Evolutionary conservation across 2,113 vertebrate genomes (phyloP).

Genomic region (Telmatochromis sp.): DNA sequence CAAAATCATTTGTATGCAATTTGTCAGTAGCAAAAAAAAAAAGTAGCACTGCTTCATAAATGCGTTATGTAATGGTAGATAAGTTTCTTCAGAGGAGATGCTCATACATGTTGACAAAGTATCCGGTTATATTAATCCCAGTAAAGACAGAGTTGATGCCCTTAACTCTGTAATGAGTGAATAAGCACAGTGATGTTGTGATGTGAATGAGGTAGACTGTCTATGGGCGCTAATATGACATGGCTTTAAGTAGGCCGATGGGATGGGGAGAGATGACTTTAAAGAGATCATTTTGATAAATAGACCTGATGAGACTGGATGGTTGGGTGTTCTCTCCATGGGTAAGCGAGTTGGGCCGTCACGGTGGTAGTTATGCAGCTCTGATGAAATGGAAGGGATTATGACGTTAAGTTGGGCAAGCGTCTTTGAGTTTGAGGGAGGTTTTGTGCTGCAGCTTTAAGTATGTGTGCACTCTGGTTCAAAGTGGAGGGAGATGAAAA

Average conservation of each 20-base stretch:
- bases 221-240: conserved; percentile 36
- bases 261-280: conserved; percentile 53
- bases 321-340: conserved; percentile 44
- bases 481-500: background rate
- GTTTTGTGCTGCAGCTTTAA: conserved; percentile 5
- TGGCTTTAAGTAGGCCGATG: conserved; percentile 63
- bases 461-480: background rate
- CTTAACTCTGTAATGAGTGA: conserved; percentile 41
- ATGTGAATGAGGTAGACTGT: conserved; percentile 35
- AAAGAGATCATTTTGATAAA: conserved; percentile 63
- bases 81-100: conserved; percentile 42
- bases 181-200: conserved; percentile 43
- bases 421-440: conserved; percentile 28
- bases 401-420: conserved; percentile 54
- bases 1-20: background rate
- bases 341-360: conserved; percentile 43
- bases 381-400: conserved; percentile 55
- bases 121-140: conserved; percentile 58
- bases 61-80: conserved; percentile 34
- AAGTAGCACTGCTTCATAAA: conserved; percentile 12
- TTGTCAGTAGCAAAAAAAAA: background rate
- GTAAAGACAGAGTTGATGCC: conserved; percentile 23
- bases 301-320: conserved; percentile 66
- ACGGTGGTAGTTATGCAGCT: conserved; percentile 28
- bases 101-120: conserved; percentile 67